These are phyloP conservation scores for Onychorhynchus coronatus DNA, from an alignment of 2,113 vertebrate species.

Conservation along the genomic window DNA sequence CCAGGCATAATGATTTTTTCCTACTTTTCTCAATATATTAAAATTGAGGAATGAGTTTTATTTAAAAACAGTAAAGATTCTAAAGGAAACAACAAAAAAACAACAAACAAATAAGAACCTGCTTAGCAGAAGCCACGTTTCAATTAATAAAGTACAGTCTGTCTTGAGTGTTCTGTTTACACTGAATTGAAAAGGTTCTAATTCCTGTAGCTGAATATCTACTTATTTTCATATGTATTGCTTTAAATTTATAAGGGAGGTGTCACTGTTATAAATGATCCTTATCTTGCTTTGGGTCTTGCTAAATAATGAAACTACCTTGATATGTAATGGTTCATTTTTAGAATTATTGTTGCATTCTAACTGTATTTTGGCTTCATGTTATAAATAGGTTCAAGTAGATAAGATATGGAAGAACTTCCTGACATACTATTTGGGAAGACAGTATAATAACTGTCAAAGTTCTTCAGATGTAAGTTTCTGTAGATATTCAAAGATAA, in stretches of 20 bases:
- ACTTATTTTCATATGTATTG: not conserved
- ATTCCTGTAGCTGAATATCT: not conserved
- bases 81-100: not conserved
- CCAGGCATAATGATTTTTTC: not conserved
- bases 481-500: not conserved
- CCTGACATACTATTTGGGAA: not conserved
- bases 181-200: not conserved
- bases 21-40: not conserved
- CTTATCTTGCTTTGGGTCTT: not conserved
- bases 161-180: not conserved
- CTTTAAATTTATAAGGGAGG: not conserved
- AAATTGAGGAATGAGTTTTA: not conserved
- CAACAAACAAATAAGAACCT: not conserved
- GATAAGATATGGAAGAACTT: not conserved
- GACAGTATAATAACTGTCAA: not conserved
- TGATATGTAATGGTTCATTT: not conserved
- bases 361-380: not conserved
- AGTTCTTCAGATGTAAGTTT: not conserved
- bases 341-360: not conserved
- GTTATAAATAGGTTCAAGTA: not conserved
- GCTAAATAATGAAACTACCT: not conserved
- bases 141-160: not conserved
- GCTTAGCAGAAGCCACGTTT: not conserved
- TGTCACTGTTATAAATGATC: not conserved
- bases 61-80: not conserved